Evolutionary conservation across 2,113 vertebrate genomes (phyloP), one percentile per base, ranked within the genome.

Genomic region (Mungos mungo): DNA sequence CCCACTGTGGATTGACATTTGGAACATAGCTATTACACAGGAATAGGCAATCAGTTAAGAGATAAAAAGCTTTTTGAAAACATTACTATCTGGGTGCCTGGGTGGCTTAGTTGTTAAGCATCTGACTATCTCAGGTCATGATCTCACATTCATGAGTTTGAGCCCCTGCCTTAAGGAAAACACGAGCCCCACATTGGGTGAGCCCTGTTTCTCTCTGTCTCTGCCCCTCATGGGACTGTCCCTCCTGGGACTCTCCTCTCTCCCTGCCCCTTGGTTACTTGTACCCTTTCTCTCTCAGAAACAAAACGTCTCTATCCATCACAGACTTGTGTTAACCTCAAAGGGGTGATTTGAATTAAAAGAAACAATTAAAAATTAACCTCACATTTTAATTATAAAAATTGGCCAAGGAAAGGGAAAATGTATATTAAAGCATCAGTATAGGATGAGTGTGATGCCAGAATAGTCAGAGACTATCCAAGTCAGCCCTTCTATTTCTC

Each of bases 361-460:
- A 57, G n/a, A 85, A 77, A 41, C 4, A 77, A 87, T 93, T 65
- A 69, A 92, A 88, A 90, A 38, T 93, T 83, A 63, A 47, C 19
- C 65, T 60, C 16, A 2, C 52, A 38, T 90, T 88, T 98, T 92
- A 19, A 23, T 87, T 65, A 76, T 41, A 52, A 86, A 91, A 90
- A 87, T 82, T 27, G 31, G 23, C 15, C 69, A 11, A 16, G 57
- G 47, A 52, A 93, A 77, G 50, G 21, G 29, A 86, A 82, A 82
- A 68, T 47, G 29, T 60, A 33, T 31, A 33, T 69, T 90, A 57
- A 88, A 83, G n/a, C 4, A 68, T 92, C 14, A 77, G 0, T 25
- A 10, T 66, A 79, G 33, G n/a, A 66, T 68, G 54, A 65, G 18
- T 35, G 5, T 79, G 12, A 38, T 81, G 18, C 31, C 27, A 63